These are phyloP conservation scores for Pyrrhia umbra DNA, from an alignment of 2,888 invertebrate genomes.

Conservation along the genomic window DNA sequence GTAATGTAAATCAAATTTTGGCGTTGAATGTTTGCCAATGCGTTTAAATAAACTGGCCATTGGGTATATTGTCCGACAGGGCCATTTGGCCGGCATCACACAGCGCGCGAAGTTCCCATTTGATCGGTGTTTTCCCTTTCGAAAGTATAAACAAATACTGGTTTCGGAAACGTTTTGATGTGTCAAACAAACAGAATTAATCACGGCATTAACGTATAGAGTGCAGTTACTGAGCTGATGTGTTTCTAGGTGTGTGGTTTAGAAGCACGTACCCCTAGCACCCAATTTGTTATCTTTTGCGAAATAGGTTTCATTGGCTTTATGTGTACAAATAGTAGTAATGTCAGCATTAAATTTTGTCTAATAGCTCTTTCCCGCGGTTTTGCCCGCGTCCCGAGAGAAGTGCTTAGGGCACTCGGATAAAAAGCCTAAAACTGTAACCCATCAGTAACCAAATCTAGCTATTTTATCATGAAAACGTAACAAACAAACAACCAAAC, in stretches of 20 bases:
- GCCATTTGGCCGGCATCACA: constrained; percentile 58
- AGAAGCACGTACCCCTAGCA: neutral
- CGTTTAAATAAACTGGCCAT: constrained; percentile 67
- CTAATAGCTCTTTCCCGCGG: too few relatives aligned
- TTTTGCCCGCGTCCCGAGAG: too few relatives aligned
- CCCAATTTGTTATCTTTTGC: neutral
- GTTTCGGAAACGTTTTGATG: constrained; percentile 48
- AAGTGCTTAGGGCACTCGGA: too few relatives aligned
- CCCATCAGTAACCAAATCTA: too few relatives aligned
- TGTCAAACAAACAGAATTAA: constrained; percentile 66
- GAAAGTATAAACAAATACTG: constrained; percentile 54
- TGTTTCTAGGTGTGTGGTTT: constrained; percentile 28
- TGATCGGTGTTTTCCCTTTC: constrained; percentile 54
- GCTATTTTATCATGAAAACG: too few relatives aligned
- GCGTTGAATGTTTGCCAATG: constrained; percentile 74
- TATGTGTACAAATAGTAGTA: neutral
- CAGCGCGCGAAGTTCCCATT: constrained; percentile 47
- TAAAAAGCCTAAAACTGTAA: too few relatives aligned
- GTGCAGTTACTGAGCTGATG: constrained; percentile 40
- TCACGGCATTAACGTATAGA: constrained; percentile 47
- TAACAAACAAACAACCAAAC: too few relatives aligned
- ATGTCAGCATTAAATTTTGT: too few relatives aligned
- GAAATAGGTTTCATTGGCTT: neutral
- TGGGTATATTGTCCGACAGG: constrained; percentile 54
- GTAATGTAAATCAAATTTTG: constrained; percentile 71